phyloP scores from a whole-genome alignment of 2,113 vertebrate genomes.

The Cariama cristata region DNA sequence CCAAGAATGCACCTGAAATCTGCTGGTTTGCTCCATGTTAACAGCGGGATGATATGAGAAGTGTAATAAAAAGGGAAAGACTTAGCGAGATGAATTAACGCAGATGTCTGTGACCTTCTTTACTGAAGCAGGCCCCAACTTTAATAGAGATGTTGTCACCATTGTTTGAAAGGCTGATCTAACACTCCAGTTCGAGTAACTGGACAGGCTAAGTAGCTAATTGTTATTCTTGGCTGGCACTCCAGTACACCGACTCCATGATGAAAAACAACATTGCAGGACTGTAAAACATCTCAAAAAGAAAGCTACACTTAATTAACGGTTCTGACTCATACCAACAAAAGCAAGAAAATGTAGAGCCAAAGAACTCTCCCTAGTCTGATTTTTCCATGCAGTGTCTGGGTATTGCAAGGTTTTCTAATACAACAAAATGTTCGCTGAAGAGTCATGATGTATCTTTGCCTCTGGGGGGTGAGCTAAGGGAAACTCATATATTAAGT shows the following conservation, averaged over 20 bases:
- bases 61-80: constrained; percentile 23
- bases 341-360: neutral
- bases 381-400: constrained; percentile 1
- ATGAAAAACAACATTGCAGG: constrained; percentile 33
- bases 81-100: neutral
- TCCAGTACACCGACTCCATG: neutral
- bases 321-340: constrained; percentile 17
- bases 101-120: neutral
- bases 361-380: neutral
- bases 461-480: constrained; percentile 13
- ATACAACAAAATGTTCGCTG: neutral
- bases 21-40: neutral
- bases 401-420: neutral
- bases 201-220: constrained; percentile 63
- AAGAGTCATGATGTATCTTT: neutral
- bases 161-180: constrained; percentile 50
- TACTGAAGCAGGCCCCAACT: neutral
- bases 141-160: constrained; percentile 50
- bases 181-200: neutral
- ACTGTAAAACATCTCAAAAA: constrained; percentile 47
- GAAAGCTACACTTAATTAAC: neutral
- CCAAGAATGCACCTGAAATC: neutral
- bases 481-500: constrained; percentile 18
- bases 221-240: constrained; percentile 71
- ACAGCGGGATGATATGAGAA: neutral